Percentiles rank a stretch among this genome's conserved stretches.
Conservation (phyloP, 2,797 vertebrate genomes). For the Sebastes vulpes region DNA sequence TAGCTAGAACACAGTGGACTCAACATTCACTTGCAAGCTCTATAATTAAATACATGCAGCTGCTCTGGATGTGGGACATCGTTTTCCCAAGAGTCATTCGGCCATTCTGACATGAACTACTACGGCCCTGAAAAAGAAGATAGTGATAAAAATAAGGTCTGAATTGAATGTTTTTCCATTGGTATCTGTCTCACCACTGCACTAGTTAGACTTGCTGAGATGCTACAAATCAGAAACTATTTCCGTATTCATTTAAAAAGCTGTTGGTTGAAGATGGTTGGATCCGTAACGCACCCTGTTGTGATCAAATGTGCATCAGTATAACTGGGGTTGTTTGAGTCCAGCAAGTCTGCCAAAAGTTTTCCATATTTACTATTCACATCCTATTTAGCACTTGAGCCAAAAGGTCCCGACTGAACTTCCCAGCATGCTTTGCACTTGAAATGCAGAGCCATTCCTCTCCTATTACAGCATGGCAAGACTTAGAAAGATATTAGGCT, state of each 20-base stretch:
- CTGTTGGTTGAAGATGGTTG: background rate
- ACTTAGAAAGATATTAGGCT: slow-evolving; percentile 22
- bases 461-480: slow-evolving; percentile 22
- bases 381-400: slow-evolving; percentile 11
- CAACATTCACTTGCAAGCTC: slow-evolving; percentile 26
- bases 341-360: slow-evolving; percentile 1
- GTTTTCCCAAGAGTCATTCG: slow-evolving; percentile 51
- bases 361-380: slow-evolving; percentile 14
- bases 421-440: slow-evolving; percentile 51
- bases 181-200: background rate
- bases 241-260: background rate
- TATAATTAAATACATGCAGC: slow-evolving; percentile 60
- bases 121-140: slow-evolving; percentile 19
- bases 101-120: slow-evolving; percentile 1
- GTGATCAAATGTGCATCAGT: background rate
- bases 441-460: slow-evolving; percentile 29
- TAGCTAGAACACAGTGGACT: slow-evolving; percentile 7
- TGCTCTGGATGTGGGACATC: slow-evolving; percentile 43
- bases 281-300: background rate
- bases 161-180: background rate
- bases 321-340: background rate
- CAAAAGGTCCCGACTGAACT: slow-evolving; percentile 7
- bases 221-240: background rate
- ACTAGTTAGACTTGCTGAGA: background rate
- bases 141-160: background rate